A percentile compares a stretch with the other conserved stretches of the same genome.
phyloP scores from a whole-genome alignment of 2,888 invertebrate species.

The Chironomus tentans region DNA sequence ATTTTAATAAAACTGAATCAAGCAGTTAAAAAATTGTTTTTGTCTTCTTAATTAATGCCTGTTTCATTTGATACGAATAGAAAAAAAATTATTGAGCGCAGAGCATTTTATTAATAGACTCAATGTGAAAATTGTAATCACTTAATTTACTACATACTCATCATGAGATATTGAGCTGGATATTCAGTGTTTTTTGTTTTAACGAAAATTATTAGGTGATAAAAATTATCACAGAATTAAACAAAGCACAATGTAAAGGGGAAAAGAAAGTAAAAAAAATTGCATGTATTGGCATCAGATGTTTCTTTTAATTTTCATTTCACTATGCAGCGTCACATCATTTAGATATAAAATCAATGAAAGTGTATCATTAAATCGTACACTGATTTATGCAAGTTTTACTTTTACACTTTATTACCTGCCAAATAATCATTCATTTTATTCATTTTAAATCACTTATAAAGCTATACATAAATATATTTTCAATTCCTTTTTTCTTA shows the following conservation, averaged over 20 bases:
- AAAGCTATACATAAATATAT: neutral
- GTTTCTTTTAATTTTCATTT: neutral
- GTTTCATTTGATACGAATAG: neutral
- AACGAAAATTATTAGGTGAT: neutral
- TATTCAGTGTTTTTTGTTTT: neutral
- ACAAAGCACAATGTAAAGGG: neutral
- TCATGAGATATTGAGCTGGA: neutral
- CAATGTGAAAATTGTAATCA: conserved; percentile 2
- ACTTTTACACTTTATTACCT: conserved; percentile 9
- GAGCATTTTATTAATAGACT: conserved; percentile 12
- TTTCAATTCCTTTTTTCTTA: neutral
- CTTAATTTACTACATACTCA: conserved; percentile 11
- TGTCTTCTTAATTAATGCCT: neutral
- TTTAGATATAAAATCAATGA: neutral
- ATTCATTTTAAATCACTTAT: conserved; percentile 16
- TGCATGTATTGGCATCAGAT: neutral
- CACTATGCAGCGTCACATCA: neutral
- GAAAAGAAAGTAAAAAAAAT: neutral
- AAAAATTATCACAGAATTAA: neutral
- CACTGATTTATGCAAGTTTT: neutral
- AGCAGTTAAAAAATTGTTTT: neutral
- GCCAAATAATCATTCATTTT: neutral
- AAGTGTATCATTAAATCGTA: neutral
- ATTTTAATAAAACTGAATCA: neutral
- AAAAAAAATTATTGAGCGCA: neutral